A percentile compares a stretch with the other conserved stretches of the same genome.
Conservation (phyloP, 2,888 invertebrate species). For the Heteropelma amictum region DNA sequence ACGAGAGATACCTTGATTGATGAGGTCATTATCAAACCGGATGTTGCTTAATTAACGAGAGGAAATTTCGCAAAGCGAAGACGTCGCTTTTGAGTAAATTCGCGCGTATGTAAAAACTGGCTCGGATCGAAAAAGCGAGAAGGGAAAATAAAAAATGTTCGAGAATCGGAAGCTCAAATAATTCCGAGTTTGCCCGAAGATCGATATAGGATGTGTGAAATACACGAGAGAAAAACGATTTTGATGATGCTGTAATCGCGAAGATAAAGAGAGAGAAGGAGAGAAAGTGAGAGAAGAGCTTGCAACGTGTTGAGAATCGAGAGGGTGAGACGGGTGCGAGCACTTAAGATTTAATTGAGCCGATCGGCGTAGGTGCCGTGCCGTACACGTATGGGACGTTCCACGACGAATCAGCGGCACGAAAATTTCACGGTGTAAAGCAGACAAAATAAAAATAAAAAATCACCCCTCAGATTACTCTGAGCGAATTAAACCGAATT, state of each 20-base stretch:
- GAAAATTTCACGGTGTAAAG: background rate
- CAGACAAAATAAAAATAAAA: too few relatives aligned
- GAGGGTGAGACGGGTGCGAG: constrained; percentile 37
- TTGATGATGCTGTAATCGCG: constrained; percentile 13
- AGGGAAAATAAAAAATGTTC: background rate
- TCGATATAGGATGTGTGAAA: constrained; percentile 27
- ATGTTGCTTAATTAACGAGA: constrained; percentile 37
- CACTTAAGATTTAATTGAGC: constrained; percentile 57
- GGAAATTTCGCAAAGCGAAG: constrained; percentile 26
- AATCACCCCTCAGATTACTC: too few relatives aligned
- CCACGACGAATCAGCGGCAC: background rate
- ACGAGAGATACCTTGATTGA: background rate
- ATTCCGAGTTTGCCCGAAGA: constrained; percentile 10
- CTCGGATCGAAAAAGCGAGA: too few relatives aligned
- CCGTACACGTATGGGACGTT: background rate
- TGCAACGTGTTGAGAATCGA: constrained; percentile 36
- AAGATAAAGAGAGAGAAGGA: constrained; percentile 4
- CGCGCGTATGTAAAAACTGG: too few relatives aligned
- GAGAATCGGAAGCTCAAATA: constrained; percentile 33
- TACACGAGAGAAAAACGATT: constrained; percentile 1
- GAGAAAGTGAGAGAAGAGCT: constrained; percentile 10
- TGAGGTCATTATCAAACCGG: background rate
- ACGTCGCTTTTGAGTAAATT: too few relatives aligned
- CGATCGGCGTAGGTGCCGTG: constrained; percentile 48
- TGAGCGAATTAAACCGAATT: too few relatives aligned